Conservation (phyloP, 2,797 vertebrate genomes). For the Pelodytes ibericus region DNA sequence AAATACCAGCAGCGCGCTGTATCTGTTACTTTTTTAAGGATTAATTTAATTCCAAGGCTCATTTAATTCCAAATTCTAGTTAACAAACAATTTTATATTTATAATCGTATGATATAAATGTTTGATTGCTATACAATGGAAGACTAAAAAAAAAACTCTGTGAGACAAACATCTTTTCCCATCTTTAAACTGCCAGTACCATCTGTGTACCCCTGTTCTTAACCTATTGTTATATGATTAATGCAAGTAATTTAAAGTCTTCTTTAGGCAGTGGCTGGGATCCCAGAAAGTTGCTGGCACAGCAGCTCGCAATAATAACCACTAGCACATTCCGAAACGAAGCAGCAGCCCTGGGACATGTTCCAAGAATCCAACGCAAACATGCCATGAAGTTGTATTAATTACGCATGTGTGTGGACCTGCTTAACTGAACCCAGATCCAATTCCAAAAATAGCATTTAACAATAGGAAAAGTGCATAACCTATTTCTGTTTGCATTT, state of each 20-base stretch:
- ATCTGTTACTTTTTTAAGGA: too few relatives aligned
- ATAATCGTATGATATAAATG: too few relatives aligned
- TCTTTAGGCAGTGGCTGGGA: slow-evolving; percentile 52
- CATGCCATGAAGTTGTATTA: slow-evolving; percentile 60
- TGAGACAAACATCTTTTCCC: slow-evolving; percentile 21
- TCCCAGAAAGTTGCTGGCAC: slow-evolving; percentile 54
- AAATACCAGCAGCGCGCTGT: too few relatives aligned
- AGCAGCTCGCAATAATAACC: slow-evolving; percentile 53
- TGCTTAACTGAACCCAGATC: slow-evolving; percentile 69
- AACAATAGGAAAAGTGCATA: slow-evolving; percentile 73
- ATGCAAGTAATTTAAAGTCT: slow-evolving; percentile 44
- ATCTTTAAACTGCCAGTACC: slow-evolving; percentile 37
- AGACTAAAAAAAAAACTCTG: not conserved
- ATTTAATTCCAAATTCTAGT: too few relatives aligned
- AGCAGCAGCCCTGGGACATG: slow-evolving; percentile 56
- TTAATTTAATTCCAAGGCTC: too few relatives aligned
- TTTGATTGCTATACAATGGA: too few relatives aligned
- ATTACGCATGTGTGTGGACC: slow-evolving; percentile 64
- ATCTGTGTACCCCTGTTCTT: slow-evolving; percentile 31
- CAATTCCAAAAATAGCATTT: slow-evolving; percentile 69
- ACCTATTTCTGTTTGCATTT: slow-evolving; percentile 66
- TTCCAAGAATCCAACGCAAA: slow-evolving; percentile 62
- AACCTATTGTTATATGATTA: slow-evolving; percentile 41
- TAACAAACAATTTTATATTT: too few relatives aligned
- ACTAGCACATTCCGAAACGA: slow-evolving; percentile 58